phyloP scores from a whole-genome alignment of 2,797 vertebrate species.

The Varecia variegata region DNA sequence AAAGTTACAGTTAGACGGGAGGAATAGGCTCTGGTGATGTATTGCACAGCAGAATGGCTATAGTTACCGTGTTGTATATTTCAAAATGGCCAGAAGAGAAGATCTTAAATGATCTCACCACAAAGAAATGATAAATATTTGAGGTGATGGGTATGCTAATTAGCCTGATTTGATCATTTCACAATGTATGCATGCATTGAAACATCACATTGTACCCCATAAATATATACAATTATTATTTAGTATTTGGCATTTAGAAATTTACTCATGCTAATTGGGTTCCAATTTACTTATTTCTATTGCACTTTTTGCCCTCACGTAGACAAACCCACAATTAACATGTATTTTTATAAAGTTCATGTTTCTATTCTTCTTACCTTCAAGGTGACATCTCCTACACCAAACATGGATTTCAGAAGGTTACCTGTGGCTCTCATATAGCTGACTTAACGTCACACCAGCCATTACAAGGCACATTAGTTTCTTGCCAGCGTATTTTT shows the following conservation, averaged over 20 bases:
- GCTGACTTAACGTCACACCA: slow-evolving; percentile 57
- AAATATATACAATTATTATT: not conserved
- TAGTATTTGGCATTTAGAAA: not conserved
- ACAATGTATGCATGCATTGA: not conserved
- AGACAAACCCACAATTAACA: not conserved
- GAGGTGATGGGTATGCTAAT: not conserved
- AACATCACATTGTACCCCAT: not conserved
- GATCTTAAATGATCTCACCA: not conserved
- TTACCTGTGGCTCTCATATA: slow-evolving; percentile 76
- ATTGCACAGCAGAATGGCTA: not conserved
- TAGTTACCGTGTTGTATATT: not conserved
- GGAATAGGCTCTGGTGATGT: not conserved
- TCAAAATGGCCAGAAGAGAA: not conserved
- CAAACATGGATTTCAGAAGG: slow-evolving; percentile 61
- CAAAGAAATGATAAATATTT: not conserved
- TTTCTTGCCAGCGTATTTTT: slow-evolving; percentile 69
- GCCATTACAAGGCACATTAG: slow-evolving; percentile 80
- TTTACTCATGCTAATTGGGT: not conserved
- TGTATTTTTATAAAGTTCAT: slow-evolving; percentile 42
- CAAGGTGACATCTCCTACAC: slow-evolving; percentile 77
- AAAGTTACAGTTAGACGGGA: not conserved
- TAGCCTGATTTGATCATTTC: not conserved
- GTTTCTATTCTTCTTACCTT: slow-evolving; percentile 63
- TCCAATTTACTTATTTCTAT: not conserved
- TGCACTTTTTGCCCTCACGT: not conserved